phyloP scores from a whole-genome alignment of 2,888 invertebrate species.

The Microchrysa polita region DNA sequence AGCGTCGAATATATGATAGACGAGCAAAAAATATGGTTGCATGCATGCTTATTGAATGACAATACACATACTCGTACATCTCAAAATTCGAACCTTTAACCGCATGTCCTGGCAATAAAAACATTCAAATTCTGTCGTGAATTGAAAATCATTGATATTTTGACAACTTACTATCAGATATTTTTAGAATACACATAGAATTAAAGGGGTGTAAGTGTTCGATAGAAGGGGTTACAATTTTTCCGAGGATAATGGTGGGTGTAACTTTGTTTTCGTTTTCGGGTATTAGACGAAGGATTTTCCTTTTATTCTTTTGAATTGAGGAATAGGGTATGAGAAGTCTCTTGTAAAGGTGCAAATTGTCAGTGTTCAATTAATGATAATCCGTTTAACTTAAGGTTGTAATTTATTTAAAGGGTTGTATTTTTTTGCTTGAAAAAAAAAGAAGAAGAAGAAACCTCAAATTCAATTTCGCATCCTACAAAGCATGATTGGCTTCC shows the following conservation, averaged over 20 bases:
- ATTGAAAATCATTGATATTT: slow-evolving; percentile 31
- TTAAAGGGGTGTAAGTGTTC: slow-evolving; percentile 10
- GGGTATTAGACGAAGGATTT: neutral
- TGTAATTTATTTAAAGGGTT: neutral
- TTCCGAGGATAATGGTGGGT: slow-evolving; percentile 20
- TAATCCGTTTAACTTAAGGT: slow-evolving; percentile 12
- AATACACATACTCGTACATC: too few relatives aligned
- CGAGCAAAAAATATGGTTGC: slow-evolving; percentile 8
- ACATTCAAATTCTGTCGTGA: neutral
- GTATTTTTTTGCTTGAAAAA: too few relatives aligned
- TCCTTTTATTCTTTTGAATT: neutral
- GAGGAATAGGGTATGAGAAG: neutral
- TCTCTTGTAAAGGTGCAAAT: neutral
- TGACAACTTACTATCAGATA: slow-evolving; percentile 27
- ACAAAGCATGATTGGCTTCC: too few relatives aligned
- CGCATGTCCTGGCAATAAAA: neutral
- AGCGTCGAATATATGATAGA: neutral
- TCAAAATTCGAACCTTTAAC: too few relatives aligned
- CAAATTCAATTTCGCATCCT: slow-evolving; percentile 18
- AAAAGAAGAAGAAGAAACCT: slow-evolving; percentile 13
- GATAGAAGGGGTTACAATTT: slow-evolving; percentile 28
- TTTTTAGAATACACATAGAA: slow-evolving; percentile 17
- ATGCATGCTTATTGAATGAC: too few relatives aligned
- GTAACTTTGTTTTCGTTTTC: slow-evolving; percentile 36
- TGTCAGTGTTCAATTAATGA: neutral